Base-by-base conservation (phyloP, 2,797 vertebrate species). In the Meriones psammophilus region DNA sequence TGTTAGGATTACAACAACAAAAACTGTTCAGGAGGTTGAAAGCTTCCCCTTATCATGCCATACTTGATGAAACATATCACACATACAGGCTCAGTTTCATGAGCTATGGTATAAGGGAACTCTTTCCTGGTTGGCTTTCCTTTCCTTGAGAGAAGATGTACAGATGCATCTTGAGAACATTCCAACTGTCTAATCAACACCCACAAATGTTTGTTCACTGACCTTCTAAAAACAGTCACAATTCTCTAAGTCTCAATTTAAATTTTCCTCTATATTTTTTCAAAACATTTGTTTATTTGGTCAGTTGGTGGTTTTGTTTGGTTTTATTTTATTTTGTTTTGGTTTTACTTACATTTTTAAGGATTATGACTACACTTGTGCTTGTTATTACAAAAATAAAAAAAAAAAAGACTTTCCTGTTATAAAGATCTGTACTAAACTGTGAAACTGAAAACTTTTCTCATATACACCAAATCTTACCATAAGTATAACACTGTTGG, bases 371-470 rank as follows among this genome's bases (percentile, higher is more conserved):
- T 94, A 94, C 5, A 71, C 50, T 26, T 14, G 36, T 24, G 9
- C 64, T 92, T 60, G 64, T 94, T 79, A 85, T 9, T 36, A 89
- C 18, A 77, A 94, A 95, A 50, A 50, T 4, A 42, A 50, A 9
- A 8, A 50, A 50, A 50, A 50, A 89, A 93, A 94, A 46, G 4
- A 79, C 46, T 91, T 89, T 46, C 50, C 66, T 85, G n/a, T 94
- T 69, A 73, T 3, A 87, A 84, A 6, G 24, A 5, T 26, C 7
- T 73, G 3, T 78, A 7, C 5, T 58, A 81, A 94, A 79, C 54
- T 33, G 2, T 62, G 22, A 87, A 91, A 87, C 89, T 64, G 4
- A 87, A 74, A 88, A 46, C 5, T 78, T 24, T 81, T 50, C 50
- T 50, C 50, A 50, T 8, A 50, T 50, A 50, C 8, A 50, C 50